A percentile compares a stretch with the other conserved stretches of the same genome.
phyloP scores from a whole-genome alignment of 2,113 vertebrate genomes.

The Gavialis gangeticus region DNA sequence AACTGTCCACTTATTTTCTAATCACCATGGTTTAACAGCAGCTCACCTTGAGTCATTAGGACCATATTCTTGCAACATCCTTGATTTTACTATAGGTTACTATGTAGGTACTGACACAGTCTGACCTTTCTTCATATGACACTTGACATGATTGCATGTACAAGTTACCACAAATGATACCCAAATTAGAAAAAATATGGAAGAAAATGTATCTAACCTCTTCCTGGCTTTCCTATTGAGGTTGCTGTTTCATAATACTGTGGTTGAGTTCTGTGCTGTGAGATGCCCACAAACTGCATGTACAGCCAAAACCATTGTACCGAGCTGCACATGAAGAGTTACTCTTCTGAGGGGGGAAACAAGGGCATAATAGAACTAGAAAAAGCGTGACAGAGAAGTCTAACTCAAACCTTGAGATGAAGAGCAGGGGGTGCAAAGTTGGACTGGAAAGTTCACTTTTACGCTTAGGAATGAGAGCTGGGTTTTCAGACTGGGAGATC shows the following conservation, averaged over 20 bases:
- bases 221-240: background rate
- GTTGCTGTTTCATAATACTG: background rate
- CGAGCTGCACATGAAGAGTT: background rate
- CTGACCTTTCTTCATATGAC: background rate
- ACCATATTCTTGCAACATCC: background rate
- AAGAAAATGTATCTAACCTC: background rate
- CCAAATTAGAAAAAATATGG: background rate
- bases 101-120: background rate
- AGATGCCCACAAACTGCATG: background rate
- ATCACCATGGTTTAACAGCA: conserved; percentile 5
- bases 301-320: background rate
- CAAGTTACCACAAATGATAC: background rate
- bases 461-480: background rate
- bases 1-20: conserved; percentile 20
- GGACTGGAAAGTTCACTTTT: background rate
- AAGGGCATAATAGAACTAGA: too few species aligned
- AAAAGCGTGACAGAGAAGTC: too few species aligned
- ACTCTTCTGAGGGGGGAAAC: background rate
- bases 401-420: background rate
- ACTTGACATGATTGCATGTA: background rate
- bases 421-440: background rate
- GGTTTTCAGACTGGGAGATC: background rate
- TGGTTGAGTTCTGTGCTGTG: background rate
- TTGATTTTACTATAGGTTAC: background rate
- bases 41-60: background rate